Percentiles rank a stretch among this genome's conserved stretches.
phyloP scores from a whole-genome alignment of 2,888 invertebrate species.

The Sinodicranocentrus sp. region DNA sequence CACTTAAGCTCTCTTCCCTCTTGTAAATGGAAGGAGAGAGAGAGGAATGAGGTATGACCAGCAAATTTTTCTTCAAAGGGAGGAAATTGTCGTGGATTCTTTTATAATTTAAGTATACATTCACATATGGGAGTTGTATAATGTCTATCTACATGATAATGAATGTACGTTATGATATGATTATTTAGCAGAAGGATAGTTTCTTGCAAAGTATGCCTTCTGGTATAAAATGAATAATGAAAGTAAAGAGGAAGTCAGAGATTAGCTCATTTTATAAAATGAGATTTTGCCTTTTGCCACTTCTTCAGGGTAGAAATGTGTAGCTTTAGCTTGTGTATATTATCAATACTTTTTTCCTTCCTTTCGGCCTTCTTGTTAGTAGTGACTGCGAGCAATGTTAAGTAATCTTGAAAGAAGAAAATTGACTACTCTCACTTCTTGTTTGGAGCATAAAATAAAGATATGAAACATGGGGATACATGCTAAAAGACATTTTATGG shows the following conservation, averaged over 20 bases:
- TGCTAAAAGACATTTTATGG: too few relatives aligned
- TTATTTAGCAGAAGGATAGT: neutral
- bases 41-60: neutral
- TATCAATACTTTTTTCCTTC: too few relatives aligned
- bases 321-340: too few relatives aligned
- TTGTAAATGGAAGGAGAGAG: neutral
- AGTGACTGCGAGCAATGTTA: too few relatives aligned
- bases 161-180: slow-evolving; percentile 8
- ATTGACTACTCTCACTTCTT: too few relatives aligned
- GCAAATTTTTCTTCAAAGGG: neutral
- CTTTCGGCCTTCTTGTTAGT: too few relatives aligned
- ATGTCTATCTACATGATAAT: slow-evolving; percentile 3
- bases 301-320: too few relatives aligned
- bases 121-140: neutral
- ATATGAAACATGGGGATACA: too few relatives aligned
- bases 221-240: slow-evolving; percentile 15
- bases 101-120: neutral
- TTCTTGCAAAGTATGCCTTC: neutral
- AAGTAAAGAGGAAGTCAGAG: slow-evolving; percentile 1
- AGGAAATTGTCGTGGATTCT: slow-evolving; percentile 7
- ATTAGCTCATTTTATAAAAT: slow-evolving; percentile 14
- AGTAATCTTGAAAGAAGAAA: too few relatives aligned
- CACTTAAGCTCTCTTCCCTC: too few relatives aligned
- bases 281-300: slow-evolving; percentile 1
- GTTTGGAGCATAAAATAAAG: too few relatives aligned